Evolutionary conservation across 2,888 invertebrate genomes (phyloP), one percentile per base, ranked within the genome.

Genomic region (Marasmarcha lunaedactyla): DNA sequence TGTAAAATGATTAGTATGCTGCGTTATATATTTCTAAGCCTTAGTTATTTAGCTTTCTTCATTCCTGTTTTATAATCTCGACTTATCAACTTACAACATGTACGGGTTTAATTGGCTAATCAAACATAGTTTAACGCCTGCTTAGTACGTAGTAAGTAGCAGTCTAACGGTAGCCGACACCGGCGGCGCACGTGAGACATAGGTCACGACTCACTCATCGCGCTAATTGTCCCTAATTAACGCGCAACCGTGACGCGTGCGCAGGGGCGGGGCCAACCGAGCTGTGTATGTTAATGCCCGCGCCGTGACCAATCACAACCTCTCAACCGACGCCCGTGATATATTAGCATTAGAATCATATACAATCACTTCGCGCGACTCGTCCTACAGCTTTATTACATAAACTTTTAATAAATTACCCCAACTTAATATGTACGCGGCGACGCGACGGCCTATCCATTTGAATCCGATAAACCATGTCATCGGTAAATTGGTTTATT

Each of bases 331-430:
- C 71, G 71, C 71, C 66, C 58, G 81, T 81, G 79, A 83, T 79
- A 81, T 81, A 83, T 83, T 83, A 79, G 71, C 77, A 78, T 81
- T 81, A 73, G 73, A 77, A 79, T 76, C 52, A 55, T 57, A 57
- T 57, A 55, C 49, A 49, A 51, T 54, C 52, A 52, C 52, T 49
- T 61, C 57, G 52, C 57, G 55, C 54, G 41, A 55, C 53, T 53
- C 67, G 63, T 59, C 64, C 58, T 65, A 63, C 68, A 58, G 49
- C 57, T 58, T 57, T 49, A 55, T 71, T 70, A 68, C 69, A 65
- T 71, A 71, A 69, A 20, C 52, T 53, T 50, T n/a, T 59, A 59
- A 66, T 71, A 69, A 71, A 69, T 68, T 64, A 65, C 50, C 47
- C 46, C 56, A 57, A 63, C 65, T 59, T 57, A 56, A 55, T 57